Base-by-base conservation (phyloP, 2,797 vertebrate genomes). In the Leptatherina wallacei region DNA sequence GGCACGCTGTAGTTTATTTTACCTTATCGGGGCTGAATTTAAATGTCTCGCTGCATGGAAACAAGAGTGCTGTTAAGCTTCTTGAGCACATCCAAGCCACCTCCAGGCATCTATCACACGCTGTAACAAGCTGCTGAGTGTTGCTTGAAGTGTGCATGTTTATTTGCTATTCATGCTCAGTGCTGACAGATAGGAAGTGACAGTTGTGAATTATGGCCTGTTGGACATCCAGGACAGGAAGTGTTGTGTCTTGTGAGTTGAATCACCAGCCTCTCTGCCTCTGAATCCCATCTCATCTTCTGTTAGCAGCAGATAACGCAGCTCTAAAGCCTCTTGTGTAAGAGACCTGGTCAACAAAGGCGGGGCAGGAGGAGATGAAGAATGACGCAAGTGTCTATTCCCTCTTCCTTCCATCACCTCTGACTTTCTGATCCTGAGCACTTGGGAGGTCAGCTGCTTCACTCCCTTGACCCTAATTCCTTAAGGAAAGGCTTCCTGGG, bases 401-500 rank as follows among this genome's bases (percentile, higher is more conserved):
- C 6, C 56, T 77, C 85, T 85, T 86, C 87, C 86, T 82, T 80
- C 81, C 73, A 57, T 69, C 55, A 12, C 67, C 63, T 66, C 73
- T 80, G 82, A 71, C 88, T 82, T 77, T 79, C 68, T 86, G 84
- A 75, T 87, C 85, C 72, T 20, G 18, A 71, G 70, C 54, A 30
- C 62, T 63, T 4, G 7, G 49, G 55, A 70, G 81, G 73, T 88
- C 72, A 62, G 74, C 72, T 27, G 64, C 63, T 64, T 59, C 42
- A 32, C 73, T 71, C n/a, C 2, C 18, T 22, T 85, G 85, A 88
- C 83, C 88, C 65, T 78, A 75, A 85, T 85, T 88, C 77, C 81
- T 90, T 73, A 81, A 90, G 82, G 77, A 80, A 90, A 80, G 69
- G 81, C 77, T 89, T 92, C 87, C 89, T 87, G 82, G 59, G 78